Evolutionary conservation across 2,888 invertebrate species (phyloP), one percentile per base, ranked within the genome.

Genomic region (Drosophila fungiperda): DNA sequence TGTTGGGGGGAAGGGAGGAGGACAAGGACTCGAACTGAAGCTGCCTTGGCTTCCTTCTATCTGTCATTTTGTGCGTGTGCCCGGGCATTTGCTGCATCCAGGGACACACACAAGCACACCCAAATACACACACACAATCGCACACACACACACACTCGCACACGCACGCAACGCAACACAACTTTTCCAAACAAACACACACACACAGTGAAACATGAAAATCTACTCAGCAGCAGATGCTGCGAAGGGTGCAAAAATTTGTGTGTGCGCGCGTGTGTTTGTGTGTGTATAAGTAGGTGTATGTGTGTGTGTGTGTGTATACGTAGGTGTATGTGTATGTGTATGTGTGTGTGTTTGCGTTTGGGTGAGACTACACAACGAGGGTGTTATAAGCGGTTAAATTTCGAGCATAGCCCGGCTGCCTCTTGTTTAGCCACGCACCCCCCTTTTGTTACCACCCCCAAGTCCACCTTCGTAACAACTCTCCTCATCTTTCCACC

Each of bases 321-420:
- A 6, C 29, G 29, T 29, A 29, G 29, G 29, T 29, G 29, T 49
- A 9, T 32, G 23, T 54, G 52, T 58, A 54, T 66, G 57, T 53
- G 57, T 17, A 57, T 38, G 57, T 17, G 59, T 38, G 68, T 53
- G 58, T 53, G 67, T 60, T 52, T 68, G 60, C 61, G 64, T 58
- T 53, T 65, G 67, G 59, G 70, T 50, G 65, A 52, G 78, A 45
- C 35, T 62, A 58, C 53, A 54, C 36, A 55, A 61, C 73, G 78
- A 73, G 83, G 87, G 89, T 87, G 89, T 75, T 83, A 89, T 89
- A 87, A 89, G 89, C 86, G 86, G 87, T 89, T 87, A 83, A 83
- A 85, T 87, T 87, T 78, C 73, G 67, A 68, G 69, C 75, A 78
- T 81, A 67, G 73, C 36, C 72, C 59, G 50, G 42, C 73, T 53